Base-by-base conservation (phyloP, 2,888 invertebrate species). In the Phanerotoma sp. region DNA sequence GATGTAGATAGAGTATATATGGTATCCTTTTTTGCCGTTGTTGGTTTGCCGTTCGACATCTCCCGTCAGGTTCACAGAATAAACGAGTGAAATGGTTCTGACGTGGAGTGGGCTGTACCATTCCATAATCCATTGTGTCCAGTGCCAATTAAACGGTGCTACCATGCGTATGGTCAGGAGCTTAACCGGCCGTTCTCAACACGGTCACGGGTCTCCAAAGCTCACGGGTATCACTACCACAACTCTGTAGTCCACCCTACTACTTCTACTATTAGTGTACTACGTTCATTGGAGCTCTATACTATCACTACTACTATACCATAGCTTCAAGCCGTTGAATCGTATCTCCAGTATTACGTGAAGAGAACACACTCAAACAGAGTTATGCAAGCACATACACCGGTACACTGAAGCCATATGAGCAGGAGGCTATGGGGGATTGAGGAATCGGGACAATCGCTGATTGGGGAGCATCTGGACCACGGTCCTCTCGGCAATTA, bases 381-480 rank as follows among this genome's bases (percentile, higher is more conserved):
- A 15, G 28, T n/a, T n/a, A n/a, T 28, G 20, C 37, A 40, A 40
- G 18, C 41, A 22, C 47, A 41, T 16, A 42, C 33, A 44, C 38
- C 38, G 30, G 20, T 42, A 51, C 47, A 41, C 35, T 50, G 35
- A 30, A 51, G 52, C 25, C 9, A 25, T 25, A 25, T 25, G 25
- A 25, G n/a, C n/a, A n/a, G n/a, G n/a, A n/a, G n/a, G n/a, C n/a
- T n/a, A n/a, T 9, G 25, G 25, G 25, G 25, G 25, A 25, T 25
- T 25, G 25, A 25, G 25, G 58, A 60, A 60, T 63, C 61, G 63
- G 69, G 68, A 66, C 69, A 68, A 66, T 65, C 69, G 64, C 73
- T 76, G 76, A 77, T 76, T 76, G 75, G 75, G 75, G 69, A 75
- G 75, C 75, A 75, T 76, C 77, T 77, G 77, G 74, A 74, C 68